Conservation (phyloP, 2,797 vertebrate genomes). For the Alectoris magna region DNA sequence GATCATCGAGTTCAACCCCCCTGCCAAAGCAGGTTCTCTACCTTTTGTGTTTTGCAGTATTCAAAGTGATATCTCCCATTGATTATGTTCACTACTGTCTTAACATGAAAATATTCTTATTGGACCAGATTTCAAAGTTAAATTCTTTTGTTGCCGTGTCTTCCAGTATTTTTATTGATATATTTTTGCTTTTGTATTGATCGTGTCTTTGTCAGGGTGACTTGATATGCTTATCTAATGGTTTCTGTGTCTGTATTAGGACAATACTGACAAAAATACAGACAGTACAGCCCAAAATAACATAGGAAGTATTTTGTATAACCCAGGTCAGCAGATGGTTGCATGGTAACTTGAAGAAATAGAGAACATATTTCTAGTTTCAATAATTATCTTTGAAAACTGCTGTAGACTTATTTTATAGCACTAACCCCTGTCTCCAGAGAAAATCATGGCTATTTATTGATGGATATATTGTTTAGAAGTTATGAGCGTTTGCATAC, state of each 20-base stretch:
- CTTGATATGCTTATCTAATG: background rate
- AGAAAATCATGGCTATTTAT: background rate
- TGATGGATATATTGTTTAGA: background rate
- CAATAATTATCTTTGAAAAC: background rate
- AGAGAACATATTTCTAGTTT: background rate
- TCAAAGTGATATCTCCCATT: background rate
- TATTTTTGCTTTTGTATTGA: background rate
- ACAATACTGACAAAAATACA: background rate
- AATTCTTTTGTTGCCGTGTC: background rate
- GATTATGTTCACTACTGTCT: background rate
- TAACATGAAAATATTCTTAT: background rate
- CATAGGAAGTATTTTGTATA: background rate
- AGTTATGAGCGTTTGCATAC: background rate
- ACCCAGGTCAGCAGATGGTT: background rate
- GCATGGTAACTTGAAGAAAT: background rate
- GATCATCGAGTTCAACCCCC: too few relatives aligned
- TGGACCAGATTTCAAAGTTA: background rate
- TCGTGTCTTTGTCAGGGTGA: background rate
- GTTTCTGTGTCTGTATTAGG: background rate
- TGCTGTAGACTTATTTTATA: background rate
- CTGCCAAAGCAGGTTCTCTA: too few relatives aligned
- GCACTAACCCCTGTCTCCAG: background rate
- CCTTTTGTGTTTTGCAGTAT: background rate
- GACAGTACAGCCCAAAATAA: background rate
- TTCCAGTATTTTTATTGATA: background rate